phyloP scores from a whole-genome alignment of 2,888 invertebrate genomes.

The Diloba caeruleocephala region DNA sequence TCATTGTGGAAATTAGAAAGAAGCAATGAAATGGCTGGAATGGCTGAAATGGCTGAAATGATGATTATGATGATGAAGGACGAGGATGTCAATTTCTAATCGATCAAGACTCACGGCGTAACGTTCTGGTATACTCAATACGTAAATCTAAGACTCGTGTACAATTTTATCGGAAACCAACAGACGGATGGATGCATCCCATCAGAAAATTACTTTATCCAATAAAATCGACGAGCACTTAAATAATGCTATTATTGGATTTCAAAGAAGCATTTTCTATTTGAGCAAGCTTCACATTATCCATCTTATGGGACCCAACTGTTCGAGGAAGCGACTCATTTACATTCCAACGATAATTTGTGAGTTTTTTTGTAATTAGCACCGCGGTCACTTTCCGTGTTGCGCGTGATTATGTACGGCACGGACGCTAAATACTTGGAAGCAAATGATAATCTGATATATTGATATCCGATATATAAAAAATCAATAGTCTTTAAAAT shows the following conservation, averaged over 20 bases:
- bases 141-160: too few relatives aligned
- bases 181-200: not conserved
- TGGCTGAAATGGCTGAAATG: too few relatives aligned
- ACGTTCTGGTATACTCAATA: too few relatives aligned
- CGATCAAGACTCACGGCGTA: too few relatives aligned
- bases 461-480: not conserved
- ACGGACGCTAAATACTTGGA: conserved; percentile 9
- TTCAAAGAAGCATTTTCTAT: conserved; percentile 40
- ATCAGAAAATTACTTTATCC: not conserved
- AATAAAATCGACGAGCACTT: conserved; percentile 7
- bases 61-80: too few relatives aligned
- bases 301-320: conserved; percentile 33
- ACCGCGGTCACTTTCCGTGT: conserved; percentile 53
- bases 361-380: conserved; percentile 61
- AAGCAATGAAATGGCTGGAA: too few relatives aligned
- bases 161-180: not conserved
- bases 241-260: conserved; percentile 22
- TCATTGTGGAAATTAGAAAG: too few relatives aligned
- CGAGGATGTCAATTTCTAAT: too few relatives aligned
- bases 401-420: conserved; percentile 39
- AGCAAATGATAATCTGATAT: conserved; percentile 21
- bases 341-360: conserved; percentile 59
- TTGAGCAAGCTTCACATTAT: conserved; percentile 38
- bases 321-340: conserved; percentile 53
- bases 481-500: conserved; percentile 24